Evolutionary conservation across 2,888 invertebrate genomes (phyloP).

Genomic region (Sturmia bella): DNA sequence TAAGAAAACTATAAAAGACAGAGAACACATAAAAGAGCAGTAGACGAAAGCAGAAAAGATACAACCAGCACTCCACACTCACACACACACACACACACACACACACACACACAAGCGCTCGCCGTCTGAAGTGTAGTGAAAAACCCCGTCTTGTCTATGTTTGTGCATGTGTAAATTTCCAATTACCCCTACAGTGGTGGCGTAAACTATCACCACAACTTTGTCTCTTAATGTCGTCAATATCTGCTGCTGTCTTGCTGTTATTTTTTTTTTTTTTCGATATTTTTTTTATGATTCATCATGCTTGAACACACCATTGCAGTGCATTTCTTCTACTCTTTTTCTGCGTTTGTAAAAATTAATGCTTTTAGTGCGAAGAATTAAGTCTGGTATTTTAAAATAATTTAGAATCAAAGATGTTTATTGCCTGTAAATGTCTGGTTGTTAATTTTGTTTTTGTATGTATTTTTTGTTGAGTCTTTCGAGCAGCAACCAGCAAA

Average conservation of each 20-base stretch:
- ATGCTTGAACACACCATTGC: slow-evolving; percentile 17
- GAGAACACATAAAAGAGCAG: slow-evolving; percentile 21
- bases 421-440: slow-evolving; percentile 51
- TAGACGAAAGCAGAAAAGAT: neutral
- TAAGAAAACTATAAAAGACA: slow-evolving; percentile 55
- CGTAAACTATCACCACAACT: slow-evolving; percentile 53
- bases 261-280: neutral
- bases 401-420: slow-evolving; percentile 45
- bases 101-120: neutral
- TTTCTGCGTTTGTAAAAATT: slow-evolving; percentile 25
- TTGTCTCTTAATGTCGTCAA: slow-evolving; percentile 15
- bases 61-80: neutral
- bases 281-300: slow-evolving; percentile 52
- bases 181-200: slow-evolving; percentile 62
- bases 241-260: neutral
- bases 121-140: too few species aligned
- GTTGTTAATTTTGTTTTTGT: slow-evolving; percentile 38
- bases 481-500: neutral
- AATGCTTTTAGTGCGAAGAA: slow-evolving; percentile 41
- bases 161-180: slow-evolving; percentile 46
- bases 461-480: slow-evolving; percentile 1
- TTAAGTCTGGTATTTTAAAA: slow-evolving; percentile 57
- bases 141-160: neutral
- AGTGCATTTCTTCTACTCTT: neutral
- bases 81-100: slow-evolving; percentile 2